These are phyloP conservation scores for Alligator mississippiensis DNA, from an alignment of 2,113 vertebrate species.

Conservation along the genomic window DNA sequence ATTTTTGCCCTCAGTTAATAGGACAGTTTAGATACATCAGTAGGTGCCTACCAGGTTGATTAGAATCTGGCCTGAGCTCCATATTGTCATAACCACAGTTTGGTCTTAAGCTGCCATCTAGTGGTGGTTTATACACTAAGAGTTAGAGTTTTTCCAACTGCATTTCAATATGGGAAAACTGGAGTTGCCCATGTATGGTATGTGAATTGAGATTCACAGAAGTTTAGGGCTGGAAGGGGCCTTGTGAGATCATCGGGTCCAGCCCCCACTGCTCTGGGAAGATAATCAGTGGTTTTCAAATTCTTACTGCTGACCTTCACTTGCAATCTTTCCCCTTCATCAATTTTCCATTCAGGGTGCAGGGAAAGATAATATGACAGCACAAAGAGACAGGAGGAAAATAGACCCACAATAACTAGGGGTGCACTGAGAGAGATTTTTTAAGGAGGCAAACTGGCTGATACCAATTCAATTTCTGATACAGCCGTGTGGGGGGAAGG, in stretches of 20 bases:
- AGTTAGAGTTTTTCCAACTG: neutral
- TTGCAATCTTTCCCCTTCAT: neutral
- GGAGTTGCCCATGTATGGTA: too few relatives aligned
- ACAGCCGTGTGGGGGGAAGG: too few relatives aligned
- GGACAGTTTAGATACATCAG: neutral
- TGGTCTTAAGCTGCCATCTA: constrained; percentile 49
- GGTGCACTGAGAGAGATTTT: too few relatives aligned
- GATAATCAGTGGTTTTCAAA: too few relatives aligned
- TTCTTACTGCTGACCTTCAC: neutral
- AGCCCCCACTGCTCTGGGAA: too few relatives aligned
- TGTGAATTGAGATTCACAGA: too few relatives aligned
- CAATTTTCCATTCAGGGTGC: neutral
- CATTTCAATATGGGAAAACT: too few relatives aligned
- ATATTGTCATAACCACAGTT: neutral
- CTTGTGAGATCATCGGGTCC: too few relatives aligned
- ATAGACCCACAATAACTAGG: accelerated
- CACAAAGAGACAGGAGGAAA: accelerated
- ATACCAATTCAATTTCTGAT: too few relatives aligned
- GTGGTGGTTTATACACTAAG: neutral
- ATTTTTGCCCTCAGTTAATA: neutral
- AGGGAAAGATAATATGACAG: accelerated
- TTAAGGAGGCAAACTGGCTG: too few relatives aligned
- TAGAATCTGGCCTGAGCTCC: neutral
- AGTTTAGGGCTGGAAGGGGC: too few relatives aligned
- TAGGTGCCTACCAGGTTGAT: too few relatives aligned